Percentiles rank a stretch among this genome's conserved stretches.
Evolutionary conservation across 2,888 invertebrate species (phyloP).

Genomic region (Amphipyra berbera): DNA sequence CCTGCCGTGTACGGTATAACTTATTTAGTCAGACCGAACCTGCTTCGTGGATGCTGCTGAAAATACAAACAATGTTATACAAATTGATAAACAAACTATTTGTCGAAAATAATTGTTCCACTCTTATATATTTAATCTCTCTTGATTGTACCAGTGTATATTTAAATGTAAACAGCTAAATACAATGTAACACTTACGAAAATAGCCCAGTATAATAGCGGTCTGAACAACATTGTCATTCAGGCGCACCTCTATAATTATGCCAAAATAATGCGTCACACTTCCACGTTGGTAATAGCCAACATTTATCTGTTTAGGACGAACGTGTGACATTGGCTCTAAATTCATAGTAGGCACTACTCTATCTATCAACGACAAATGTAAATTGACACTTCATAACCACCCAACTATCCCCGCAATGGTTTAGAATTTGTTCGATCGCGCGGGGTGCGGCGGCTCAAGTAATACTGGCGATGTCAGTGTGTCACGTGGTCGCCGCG

Average conservation of each 20-base stretch:
- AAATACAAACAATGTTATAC: not conserved
- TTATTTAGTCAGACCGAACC: conserved; percentile 11
- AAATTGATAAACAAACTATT: not conserved
- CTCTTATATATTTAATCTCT: not conserved
- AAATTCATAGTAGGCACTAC: conserved; percentile 74
- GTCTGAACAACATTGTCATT: conserved; percentile 31
- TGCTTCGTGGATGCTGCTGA: not conserved
- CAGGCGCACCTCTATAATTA: conserved; percentile 51
- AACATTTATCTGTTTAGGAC: conserved; percentile 75
- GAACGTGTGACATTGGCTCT: conserved; percentile 85
- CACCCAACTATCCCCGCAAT: conserved; percentile 20
- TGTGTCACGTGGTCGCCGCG: conserved; percentile 88
- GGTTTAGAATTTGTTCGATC: not conserved
- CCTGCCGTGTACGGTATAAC: conserved; percentile 4
- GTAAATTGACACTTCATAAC: conserved; percentile 48
- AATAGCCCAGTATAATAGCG: conserved; percentile 25
- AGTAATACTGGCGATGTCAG: conserved; percentile 70
- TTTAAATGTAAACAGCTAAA: conserved; percentile 2
- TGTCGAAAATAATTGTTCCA: too few relatives aligned
- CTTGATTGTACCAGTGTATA: not conserved
- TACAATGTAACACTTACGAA: conserved; percentile 23
- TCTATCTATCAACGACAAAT: conserved; percentile 69
- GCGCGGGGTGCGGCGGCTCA: conserved; percentile 56
- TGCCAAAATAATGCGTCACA: conserved; percentile 54
- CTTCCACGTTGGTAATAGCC: conserved; percentile 64